A percentile compares a stretch with the other conserved stretches of the same genome.
These are phyloP conservation scores for Balanococcus diminutus DNA, from an alignment of 2,888 invertebrate species.

Conservation along the genomic window DNA sequence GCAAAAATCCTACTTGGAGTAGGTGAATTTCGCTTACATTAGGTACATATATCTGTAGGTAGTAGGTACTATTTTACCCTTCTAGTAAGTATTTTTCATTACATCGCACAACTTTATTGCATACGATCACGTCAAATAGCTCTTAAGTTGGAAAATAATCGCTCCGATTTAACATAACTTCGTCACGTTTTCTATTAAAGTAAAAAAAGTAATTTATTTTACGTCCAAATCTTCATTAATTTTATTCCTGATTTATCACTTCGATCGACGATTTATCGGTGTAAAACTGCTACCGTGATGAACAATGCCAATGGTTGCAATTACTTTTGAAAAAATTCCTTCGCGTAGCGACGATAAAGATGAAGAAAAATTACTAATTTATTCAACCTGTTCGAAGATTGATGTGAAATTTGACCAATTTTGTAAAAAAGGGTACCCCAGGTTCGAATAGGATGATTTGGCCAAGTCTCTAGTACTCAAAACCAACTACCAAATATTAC, in stretches of 20 bases:
- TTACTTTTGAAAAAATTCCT: too few species aligned
- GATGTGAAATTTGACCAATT: too few species aligned
- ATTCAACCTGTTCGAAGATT: too few species aligned
- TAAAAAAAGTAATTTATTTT: not conserved
- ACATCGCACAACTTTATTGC: not conserved
- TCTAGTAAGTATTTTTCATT: not conserved
- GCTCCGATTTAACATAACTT: slow-evolving; percentile 23
- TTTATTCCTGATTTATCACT: slow-evolving; percentile 3
- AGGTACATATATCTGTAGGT: too few species aligned
- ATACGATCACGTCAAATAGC: not conserved
- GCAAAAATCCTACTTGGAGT: not conserved
- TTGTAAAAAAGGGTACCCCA: too few species aligned
- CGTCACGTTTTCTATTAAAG: slow-evolving; percentile 23
- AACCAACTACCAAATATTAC: too few species aligned
- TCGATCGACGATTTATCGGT: not conserved
- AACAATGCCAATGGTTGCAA: too few species aligned
- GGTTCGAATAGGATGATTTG: too few species aligned
- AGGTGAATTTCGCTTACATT: not conserved
- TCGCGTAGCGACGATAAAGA: too few species aligned
- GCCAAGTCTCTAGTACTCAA: too few species aligned
- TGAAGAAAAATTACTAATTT: too few species aligned
- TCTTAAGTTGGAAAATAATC: slow-evolving; percentile 7
- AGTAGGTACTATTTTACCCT: not conserved
- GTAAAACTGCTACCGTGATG: not conserved
- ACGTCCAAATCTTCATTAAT: not conserved